phyloP scores from a whole-genome alignment of 2,888 invertebrate genomes.

The Patella caerulea region DNA sequence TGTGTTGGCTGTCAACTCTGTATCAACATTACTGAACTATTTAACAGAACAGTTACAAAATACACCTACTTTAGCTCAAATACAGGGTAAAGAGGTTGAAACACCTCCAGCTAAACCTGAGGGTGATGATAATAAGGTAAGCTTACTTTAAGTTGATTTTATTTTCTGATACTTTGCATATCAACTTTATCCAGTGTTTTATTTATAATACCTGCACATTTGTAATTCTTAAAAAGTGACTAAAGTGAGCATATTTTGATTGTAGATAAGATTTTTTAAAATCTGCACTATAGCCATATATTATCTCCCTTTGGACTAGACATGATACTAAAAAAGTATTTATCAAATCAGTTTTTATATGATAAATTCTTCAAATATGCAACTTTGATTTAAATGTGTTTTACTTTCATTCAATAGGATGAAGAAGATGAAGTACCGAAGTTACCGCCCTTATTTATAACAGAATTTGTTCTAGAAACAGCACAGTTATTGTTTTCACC shows the following conservation, averaged over 20 bases:
- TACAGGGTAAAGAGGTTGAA: conserved; percentile 51
- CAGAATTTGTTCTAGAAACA: conserved; percentile 69
- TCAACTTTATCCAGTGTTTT: background rate
- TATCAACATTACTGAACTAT: conserved; percentile 70
- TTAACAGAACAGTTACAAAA: conserved; percentile 70
- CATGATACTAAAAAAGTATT: too few relatives aligned
- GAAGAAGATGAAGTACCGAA: conserved; percentile 63
- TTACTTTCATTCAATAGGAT: conserved; percentile 19
- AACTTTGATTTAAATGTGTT: too few relatives aligned
- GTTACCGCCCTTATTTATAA: conserved; percentile 68
- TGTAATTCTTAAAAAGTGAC: too few relatives aligned
- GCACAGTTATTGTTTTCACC: conserved; percentile 74
- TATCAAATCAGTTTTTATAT: too few relatives aligned
- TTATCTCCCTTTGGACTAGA: too few relatives aligned
- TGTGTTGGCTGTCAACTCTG: conserved; percentile 71
- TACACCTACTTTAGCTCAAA: conserved; percentile 69
- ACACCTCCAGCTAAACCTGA: background rate
- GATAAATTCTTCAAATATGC: too few relatives aligned
- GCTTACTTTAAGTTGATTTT: background rate
- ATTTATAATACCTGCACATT: background rate
- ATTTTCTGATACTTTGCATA: too few relatives aligned
- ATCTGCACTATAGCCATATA: too few relatives aligned
- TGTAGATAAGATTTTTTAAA: too few relatives aligned
- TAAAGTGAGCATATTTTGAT: too few relatives aligned
- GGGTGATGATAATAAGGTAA: background rate